Evolutionary conservation across 2,113 vertebrate species (phyloP), one percentile per base, ranked within the genome.

Genomic region (Climacteris rufus): DNA sequence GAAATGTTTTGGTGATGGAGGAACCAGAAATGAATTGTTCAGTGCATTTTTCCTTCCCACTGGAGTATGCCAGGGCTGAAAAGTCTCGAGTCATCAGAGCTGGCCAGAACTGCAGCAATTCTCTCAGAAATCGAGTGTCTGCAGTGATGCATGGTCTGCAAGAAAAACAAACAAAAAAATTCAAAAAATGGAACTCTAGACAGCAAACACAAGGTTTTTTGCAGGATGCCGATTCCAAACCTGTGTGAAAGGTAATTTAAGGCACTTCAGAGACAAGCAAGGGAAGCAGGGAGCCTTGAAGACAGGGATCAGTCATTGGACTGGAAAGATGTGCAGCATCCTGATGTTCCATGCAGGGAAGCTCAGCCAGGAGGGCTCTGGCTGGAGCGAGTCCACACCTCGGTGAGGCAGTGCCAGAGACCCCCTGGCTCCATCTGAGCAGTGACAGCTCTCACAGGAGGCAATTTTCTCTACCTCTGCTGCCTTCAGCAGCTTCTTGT

Each of bases 1-100:
- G 7, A 33, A 39, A 76, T 2, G 7, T 69, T 87, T 49, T 35
- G 70, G 15, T 31, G 69, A 27, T 52, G 54, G 40, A 82, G 74
- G 61, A 75, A n/a, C n/a, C 39, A 83, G 74, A 82, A 93, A 66
- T 39, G 25, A 89, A 87, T 77, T 91, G 64, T 30, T 78, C 39
- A 19, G 84, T 68, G 77, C 56, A 63, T 9, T 79, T 54, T 89
- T 70, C 47, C 35, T 60, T 82, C 87, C 77, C 53, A 54, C 83
- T 37, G 8, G 31, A 53, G 31, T n/a, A 21, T 14, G 30, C 12
- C 45, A 60, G 63, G 65, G 59, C 10, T 70, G 47, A 91, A 87
- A 89, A 59, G 6, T 31, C 82, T 50, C 7, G 40, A 83, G 78
- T 95, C 87, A 87, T 74, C 84, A 84, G 70, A 80, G 72, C 4